Percentiles rank a stretch among this genome's conserved stretches.
phyloP scores from a whole-genome alignment of 1,140 invertebrate genomes.

The Cherax quadricarinatus region DNA sequence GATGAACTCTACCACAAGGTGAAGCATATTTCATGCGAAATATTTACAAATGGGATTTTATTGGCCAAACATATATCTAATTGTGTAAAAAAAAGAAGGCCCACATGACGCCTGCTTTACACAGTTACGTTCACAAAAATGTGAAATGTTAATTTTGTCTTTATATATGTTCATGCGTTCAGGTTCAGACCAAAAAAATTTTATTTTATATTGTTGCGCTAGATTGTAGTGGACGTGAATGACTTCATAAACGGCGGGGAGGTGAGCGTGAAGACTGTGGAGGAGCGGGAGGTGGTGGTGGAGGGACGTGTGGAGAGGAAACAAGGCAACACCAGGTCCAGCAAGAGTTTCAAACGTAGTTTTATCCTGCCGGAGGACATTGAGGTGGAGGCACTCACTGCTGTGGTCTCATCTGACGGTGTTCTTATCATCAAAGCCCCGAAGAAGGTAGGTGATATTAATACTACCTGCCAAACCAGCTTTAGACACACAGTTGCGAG shows the following conservation, averaged over 20 bases:
- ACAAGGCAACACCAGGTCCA: conserved; percentile 34
- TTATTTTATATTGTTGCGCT: not conserved
- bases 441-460: conserved; percentile 19
- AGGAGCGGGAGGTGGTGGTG: conserved; percentile 45
- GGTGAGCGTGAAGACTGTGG: conserved; percentile 53
- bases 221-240: conserved; percentile 54
- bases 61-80: not conserved
- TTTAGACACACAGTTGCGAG: no score
- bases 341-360: conserved; percentile 43
- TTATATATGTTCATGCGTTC: no score
- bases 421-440: conserved; percentile 39
- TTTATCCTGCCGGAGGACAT: conserved; percentile 40
- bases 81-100: not conserved
- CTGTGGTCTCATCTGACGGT: conserved; percentile 40
- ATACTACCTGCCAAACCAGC: not conserved
- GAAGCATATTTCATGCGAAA: not conserved
- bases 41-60: not conserved
- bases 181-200: no score
- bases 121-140: no score
- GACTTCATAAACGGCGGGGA: conserved; percentile 55
- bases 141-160: no score
- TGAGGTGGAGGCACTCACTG: conserved; percentile 14
- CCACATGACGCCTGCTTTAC: no score
- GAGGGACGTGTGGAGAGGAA: conserved; percentile 45
- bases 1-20: conserved; percentile 39